Evolutionary conservation across 2,113 vertebrate species (phyloP).

Genomic region (Pedionomus torquatus): DNA sequence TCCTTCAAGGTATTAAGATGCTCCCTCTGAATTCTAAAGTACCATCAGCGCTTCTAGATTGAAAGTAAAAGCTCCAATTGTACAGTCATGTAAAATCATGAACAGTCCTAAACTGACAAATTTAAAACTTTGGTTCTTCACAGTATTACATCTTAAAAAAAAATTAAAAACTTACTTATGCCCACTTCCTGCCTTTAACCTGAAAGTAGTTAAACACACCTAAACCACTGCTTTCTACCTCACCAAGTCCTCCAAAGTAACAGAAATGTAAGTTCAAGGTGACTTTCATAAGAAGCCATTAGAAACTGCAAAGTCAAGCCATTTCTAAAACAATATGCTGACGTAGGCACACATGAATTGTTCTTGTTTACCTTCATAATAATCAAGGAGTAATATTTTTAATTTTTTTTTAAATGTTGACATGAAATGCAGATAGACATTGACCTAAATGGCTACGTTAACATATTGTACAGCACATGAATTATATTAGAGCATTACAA

Average conservation of each 20-base stretch:
- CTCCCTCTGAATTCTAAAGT: neutral
- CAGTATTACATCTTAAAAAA: neutral
- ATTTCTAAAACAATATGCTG: neutral
- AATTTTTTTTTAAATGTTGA: neutral
- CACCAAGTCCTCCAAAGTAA: neutral
- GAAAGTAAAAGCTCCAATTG: neutral
- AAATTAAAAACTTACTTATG: neutral
- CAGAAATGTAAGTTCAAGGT: neutral
- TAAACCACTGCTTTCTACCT: neutral
- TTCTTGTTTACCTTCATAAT: neutral
- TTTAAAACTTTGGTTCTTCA: neutral
- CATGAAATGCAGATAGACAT: neutral
- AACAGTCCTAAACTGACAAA: neutral
- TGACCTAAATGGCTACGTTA: neutral
- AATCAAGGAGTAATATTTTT: neutral
- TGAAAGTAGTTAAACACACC: neutral
- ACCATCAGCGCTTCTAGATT: neutral
- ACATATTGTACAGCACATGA: neutral
- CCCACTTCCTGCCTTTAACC: neutral
- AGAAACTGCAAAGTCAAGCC: neutral
- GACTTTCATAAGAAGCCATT: neutral
- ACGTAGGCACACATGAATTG: neutral
- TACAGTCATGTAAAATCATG: neutral
- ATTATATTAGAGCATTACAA: neutral
- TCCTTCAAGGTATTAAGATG: neutral